Evolutionary conservation across 2,113 vertebrate species (phyloP), one percentile per base, ranked within the genome.

Genomic region (Sisor rabdophorus): DNA sequence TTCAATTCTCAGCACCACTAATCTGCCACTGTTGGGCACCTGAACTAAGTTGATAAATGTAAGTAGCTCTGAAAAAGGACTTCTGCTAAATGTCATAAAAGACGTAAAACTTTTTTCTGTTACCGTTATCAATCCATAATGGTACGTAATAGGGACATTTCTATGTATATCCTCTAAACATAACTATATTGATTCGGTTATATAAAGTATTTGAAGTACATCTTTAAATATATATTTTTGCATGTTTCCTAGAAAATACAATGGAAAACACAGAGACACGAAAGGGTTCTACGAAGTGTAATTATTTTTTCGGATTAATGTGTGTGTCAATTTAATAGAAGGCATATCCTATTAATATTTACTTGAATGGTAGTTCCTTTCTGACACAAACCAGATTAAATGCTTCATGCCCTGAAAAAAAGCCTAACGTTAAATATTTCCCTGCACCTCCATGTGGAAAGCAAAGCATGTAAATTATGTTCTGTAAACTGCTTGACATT

Each of bases 401-500:
- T 60, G 61, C 44, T 52, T 73, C 48, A 61, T 22, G 48, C 53
- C 28, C 22, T 79, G 64, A 48, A 53, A 60, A 44, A 79, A 73
- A 82, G 30, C 16, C 53, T 36, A 79, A 76, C 24, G 63, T 59
- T 4, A 2, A 22, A 9, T 72, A 11, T 72, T 58, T 26, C 11
- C 26, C 40, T 40, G 19, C 12, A 4, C 36, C 17, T 24, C 12
- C 24, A 48, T n/a, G 24, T 50, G 52, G 36, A 63, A 77, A 79
- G 79, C 53, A 76, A 50, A 79, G 13, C 56, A 64, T 50, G 17
- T 77, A 26, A 68, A 76, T 76, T 58, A 15, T 24, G 73, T 79
- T 79, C 67, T 11, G 76, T 69, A 80, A 81, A 56, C 44, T 24
- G 30, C 61, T 24, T 84, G 80, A 75, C 80, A 77, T 76, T 59